Conservation (phyloP, 2,113 vertebrate genomes). For the Oryctolagus cuniculus region DNA sequence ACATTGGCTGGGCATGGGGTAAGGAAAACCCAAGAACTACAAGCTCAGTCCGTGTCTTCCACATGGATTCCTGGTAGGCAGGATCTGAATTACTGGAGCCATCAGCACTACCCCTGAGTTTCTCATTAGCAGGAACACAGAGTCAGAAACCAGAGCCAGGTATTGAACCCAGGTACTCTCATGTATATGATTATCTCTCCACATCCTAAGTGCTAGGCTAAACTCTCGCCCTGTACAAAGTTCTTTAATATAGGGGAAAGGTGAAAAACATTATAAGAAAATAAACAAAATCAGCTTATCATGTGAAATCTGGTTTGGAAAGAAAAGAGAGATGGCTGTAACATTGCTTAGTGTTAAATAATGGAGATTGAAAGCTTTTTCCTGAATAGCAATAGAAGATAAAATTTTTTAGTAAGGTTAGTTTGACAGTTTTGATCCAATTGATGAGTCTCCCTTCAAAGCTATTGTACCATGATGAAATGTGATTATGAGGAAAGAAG, state of each 20-base stretch:
- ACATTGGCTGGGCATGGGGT: too few relatives aligned
- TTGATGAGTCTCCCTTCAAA: not conserved
- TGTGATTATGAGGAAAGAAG: not conserved
- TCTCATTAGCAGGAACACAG: too few relatives aligned
- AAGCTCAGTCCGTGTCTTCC: too few relatives aligned
- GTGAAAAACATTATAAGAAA: slow-evolving; percentile 28
- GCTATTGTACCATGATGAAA: not conserved
- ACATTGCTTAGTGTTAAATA: not conserved
- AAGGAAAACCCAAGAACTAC: too few relatives aligned
- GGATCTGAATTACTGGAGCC: too few relatives aligned
- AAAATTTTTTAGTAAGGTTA: not conserved
- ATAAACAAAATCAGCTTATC: not conserved
- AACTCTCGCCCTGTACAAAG: not conserved
- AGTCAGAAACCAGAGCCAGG: too few relatives aligned
- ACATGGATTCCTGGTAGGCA: too few relatives aligned
- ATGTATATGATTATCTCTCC: too few relatives aligned
- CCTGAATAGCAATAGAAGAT: not conserved
- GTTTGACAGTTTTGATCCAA: slow-evolving; percentile 20
- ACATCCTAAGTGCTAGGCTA: too few relatives aligned
- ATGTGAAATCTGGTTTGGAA: not conserved
- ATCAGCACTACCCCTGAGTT: too few relatives aligned
- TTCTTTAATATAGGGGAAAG: not conserved
- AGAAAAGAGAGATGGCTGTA: not conserved
- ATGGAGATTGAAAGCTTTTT: slow-evolving; percentile 15
- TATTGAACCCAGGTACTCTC: too few relatives aligned